Evolutionary conservation across 2,113 vertebrate species (phyloP).

Genomic region (Anseranas semipalmata): DNA sequence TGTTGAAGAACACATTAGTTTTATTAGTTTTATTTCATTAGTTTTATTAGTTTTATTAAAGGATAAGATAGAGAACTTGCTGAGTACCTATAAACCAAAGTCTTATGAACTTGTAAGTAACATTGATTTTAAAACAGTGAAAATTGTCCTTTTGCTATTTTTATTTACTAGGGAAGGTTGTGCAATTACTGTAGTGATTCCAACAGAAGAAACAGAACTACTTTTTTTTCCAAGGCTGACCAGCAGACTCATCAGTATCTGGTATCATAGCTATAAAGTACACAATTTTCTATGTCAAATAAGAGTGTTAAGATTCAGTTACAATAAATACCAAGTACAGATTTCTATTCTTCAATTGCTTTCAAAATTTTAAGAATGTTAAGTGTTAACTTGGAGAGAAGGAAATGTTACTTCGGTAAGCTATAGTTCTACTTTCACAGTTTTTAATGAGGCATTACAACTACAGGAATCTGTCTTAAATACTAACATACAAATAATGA

Average conservation of each 20-base stretch:
- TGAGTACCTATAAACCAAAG: not conserved
- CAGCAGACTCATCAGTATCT: not conserved
- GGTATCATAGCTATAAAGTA: not conserved
- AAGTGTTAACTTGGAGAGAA: not conserved
- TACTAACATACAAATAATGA: not conserved
- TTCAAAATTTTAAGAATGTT: not conserved
- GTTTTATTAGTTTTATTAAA: not conserved
- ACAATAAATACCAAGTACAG: not conserved
- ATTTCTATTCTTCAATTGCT: not conserved
- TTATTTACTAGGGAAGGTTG: not conserved
- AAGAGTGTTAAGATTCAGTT: not conserved
- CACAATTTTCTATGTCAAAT: not conserved
- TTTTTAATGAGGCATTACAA: not conserved
- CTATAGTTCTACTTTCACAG: not conserved
- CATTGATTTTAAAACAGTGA: not conserved
- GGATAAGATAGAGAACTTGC: not conserved
- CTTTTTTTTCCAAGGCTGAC: not conserved
- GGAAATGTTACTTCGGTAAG: not conserved
- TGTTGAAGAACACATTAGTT: constrained; percentile 60
- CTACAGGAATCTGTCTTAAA: not conserved
- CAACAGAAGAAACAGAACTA: not conserved
- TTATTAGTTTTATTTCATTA: not conserved
- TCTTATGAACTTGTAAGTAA: not conserved
- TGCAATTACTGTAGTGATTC: not conserved
- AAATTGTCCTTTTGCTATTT: not conserved